These are phyloP conservation scores for Priocnemis perturbator DNA, from an alignment of 2,888 invertebrate species.

Conservation along the genomic window DNA sequence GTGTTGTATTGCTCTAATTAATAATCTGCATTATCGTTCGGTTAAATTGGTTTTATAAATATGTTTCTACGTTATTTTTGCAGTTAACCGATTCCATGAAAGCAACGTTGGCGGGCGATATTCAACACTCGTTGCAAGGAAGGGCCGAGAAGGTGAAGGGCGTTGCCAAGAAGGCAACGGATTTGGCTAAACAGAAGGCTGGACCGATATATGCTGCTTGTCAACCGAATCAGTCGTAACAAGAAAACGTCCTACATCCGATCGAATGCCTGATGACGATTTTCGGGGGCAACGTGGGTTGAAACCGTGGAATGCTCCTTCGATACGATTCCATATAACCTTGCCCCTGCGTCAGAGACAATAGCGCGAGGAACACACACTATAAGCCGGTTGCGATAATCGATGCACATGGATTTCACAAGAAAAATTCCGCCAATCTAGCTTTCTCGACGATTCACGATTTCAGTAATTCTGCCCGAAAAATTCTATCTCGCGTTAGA, in stretches of 20 bases:
- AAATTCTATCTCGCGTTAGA: no score
- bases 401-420: no score
- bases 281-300: no score
- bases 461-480: no score
- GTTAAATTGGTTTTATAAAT: neutral
- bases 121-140: slow-evolving; percentile 69
- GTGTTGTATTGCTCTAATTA: neutral
- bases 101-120: slow-evolving; percentile 67
- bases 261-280: no score
- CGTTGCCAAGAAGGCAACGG: slow-evolving; percentile 88
- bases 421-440: no score
- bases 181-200: slow-evolving; percentile 82
- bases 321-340: no score
- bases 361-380: no score
- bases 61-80: neutral
- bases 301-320: no score
- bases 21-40: neutral
- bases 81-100: slow-evolving; percentile 48
- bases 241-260: neutral
- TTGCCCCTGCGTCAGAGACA: no score
- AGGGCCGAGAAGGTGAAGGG: slow-evolving; percentile 82
- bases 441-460: no score
- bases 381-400: no score
- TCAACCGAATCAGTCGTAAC: slow-evolving; percentile 70
- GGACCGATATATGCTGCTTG: slow-evolving; percentile 74